Percentiles rank a stretch among this genome's conserved stretches.
These are phyloP conservation scores for Sprattus sprattus DNA, from an alignment of 2,113 vertebrate genomes.

Conservation along the genomic window DNA sequence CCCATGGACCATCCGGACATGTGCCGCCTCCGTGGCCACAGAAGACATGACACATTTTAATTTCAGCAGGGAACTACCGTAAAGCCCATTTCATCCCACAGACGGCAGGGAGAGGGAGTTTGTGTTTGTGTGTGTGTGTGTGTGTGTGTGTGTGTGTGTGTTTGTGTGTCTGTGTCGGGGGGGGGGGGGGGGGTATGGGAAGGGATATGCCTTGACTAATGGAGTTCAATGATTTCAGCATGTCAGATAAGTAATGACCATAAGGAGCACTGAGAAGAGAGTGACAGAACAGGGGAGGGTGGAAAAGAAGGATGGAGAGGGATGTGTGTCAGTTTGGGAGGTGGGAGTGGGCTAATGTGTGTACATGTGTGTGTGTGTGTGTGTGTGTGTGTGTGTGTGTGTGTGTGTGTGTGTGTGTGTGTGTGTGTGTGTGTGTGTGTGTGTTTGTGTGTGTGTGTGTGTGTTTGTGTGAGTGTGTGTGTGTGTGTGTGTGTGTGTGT, in stretches of 20 bases:
- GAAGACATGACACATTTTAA: slow-evolving; percentile 74
- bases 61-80: slow-evolving; percentile 66
- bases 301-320: no score
- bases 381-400: slow-evolving; percentile 16
- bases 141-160: background rate
- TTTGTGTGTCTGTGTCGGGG: background rate
- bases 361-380: slow-evolving; percentile 30
- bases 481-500: slow-evolving; percentile 17
- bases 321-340: no score
- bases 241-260: slow-evolving; percentile 66
- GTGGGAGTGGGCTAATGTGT: background rate
- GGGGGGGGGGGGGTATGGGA: slow-evolving; percentile 34
- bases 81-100: slow-evolving; percentile 68
- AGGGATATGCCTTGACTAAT: slow-evolving; percentile 70
- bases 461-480: slow-evolving; percentile 30
- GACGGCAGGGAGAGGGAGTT: slow-evolving; percentile 29
- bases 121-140: slow-evolving; percentile 10
- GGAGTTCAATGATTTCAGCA: slow-evolving; percentile 72
- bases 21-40: slow-evolving; percentile 54
- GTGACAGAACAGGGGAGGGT: slow-evolving; percentile 49
- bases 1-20: slow-evolving; percentile 53
- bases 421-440: slow-evolving; percentile 25
- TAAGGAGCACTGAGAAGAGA: slow-evolving; percentile 61
- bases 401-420: slow-evolving; percentile 26
- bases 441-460: slow-evolving; percentile 16